Evolutionary conservation across 2,113 vertebrate species (phyloP), one percentile per base, ranked within the genome.

Genomic region (Indicator indicator): DNA sequence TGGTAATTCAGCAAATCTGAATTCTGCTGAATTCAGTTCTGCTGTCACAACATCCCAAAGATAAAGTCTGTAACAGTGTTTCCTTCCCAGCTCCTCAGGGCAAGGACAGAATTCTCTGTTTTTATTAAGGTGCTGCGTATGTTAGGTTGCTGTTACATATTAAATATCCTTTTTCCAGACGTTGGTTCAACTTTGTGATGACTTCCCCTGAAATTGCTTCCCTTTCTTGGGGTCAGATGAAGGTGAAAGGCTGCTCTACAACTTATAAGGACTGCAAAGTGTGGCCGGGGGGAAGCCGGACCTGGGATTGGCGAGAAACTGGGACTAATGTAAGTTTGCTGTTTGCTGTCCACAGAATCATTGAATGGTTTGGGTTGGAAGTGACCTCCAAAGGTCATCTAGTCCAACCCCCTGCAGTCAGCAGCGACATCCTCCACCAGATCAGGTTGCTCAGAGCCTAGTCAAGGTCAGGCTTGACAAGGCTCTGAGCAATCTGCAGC

Each of bases 241-340:
- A 98, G 94, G 99, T 99, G 30, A 98, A 98, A 96, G 99, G 99
- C 60, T 98, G 98, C 91, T 68, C 98, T 28, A 95, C 97, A 40
- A 96, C 94, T 1, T 99, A 99, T 17, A 99, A 99, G 95, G 99
- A 99, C 97, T 99, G 99, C 96, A 99, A 99, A 96, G 99, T 99
- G 3, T 99, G 99, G 99, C 99, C 99, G 0, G 99, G 99, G 83
- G 99, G 99, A 56, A 99, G 99, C 94, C 97, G 99, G 23, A 95
- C 98, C 21, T 99, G 99, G 99, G 99, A 99, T 67, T 99, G 99
- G 99, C 97, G 99, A 90, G 99, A 99, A 97, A 99, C 99, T 0
- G 99, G 99, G 62, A 99, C 99, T 6, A 87, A 99, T 10, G 99
- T 99, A 95, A 98, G 99, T 95, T 70, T 23, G 20, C 36, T 44